Evolutionary conservation across 1,140 invertebrate species (phyloP), one percentile per base, ranked within the genome.

Genomic region (Drosophila albomicans): DNA sequence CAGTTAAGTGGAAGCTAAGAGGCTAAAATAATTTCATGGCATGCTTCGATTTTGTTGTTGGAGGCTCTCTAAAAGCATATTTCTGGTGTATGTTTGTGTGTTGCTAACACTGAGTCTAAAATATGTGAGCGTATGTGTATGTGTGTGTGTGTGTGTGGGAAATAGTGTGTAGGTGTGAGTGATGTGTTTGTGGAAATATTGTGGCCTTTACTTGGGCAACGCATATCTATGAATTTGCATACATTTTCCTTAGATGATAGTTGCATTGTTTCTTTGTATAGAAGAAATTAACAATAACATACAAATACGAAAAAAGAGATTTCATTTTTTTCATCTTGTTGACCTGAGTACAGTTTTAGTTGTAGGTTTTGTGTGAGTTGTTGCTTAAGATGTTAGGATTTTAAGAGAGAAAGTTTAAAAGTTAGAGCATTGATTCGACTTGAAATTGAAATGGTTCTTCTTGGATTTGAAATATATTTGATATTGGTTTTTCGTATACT

Each of bases 221-320:
- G 67, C 84, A 75, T 91, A 82, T 91, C 84, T 79, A 89, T 92
- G 81, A 92, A 88, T 89, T 89, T 91, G 81, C 88, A 92, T 86
- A 91, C 80, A 91, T 91, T 92, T 92, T 92, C 91, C 88, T 91
- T 91, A 79, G 77, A 89, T 92, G 91, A 92, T 79, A 92, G 87
- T 91, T 81, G 69, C 68, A 70, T 81, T 72, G 58, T 91, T 91
- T 77, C 82, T 87, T 86, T 91, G 70, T 89, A 80, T 74, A 84
- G 70, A 79, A 77, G 78, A 90, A 91, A 90, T 92, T 91, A 91
- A 92, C 91, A 91, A 92, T 69, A 92, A 92, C 90, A 91, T 91
- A 92, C 91, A 92, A 92, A 92, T 92, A 92, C 91, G 91, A 92
- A 92, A 92, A 92, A 92, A 92, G 91, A 92, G 91, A 92, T 92